Conservation (phyloP, 2,113 vertebrate genomes). For the Seriola dumerili region DNA sequence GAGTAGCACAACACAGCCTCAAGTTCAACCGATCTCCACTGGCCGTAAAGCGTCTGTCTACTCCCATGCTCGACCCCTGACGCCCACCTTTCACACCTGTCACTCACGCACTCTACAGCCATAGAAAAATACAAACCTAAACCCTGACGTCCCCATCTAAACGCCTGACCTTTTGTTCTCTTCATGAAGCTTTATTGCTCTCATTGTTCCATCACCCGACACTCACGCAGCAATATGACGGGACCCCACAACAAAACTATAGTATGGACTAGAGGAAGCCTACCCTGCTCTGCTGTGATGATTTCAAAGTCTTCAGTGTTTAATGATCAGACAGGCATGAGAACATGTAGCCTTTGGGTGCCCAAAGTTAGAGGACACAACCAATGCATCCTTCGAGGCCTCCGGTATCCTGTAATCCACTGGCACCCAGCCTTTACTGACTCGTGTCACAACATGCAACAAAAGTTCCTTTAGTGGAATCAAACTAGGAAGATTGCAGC, state of each 20-base stretch:
- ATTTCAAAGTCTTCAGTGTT: not conserved
- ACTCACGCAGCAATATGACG: constrained; percentile 15
- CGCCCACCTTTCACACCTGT: constrained; percentile 54
- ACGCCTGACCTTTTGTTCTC: constrained; percentile 66
- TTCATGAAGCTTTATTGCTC: constrained; percentile 39
- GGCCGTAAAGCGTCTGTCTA: constrained; percentile 7
- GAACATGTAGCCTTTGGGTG: not conserved
- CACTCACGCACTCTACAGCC: constrained; percentile 40
- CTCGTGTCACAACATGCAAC: not conserved
- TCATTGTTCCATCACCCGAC: constrained; percentile 36
- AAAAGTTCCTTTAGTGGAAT: not conserved
- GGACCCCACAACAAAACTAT: not conserved
- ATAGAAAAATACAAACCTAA: constrained; percentile 3
- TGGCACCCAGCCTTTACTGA: too few species aligned
- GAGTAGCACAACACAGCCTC: constrained; percentile 37
- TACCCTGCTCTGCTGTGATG: not conserved
- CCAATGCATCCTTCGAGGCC: too few species aligned
- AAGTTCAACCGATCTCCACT: constrained; percentile 37
- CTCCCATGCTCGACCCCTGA: constrained; percentile 45
- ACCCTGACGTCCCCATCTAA: constrained; percentile 13
- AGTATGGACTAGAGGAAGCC: not conserved
- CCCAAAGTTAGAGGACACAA: too few species aligned
- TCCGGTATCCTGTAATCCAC: too few species aligned
- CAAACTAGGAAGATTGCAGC: not conserved
- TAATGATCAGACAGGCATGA: not conserved